A percentile compares a stretch with the other conserved stretches of the same genome.
Conservation (phyloP, 2,113 vertebrate species). For the Ageneiosus marmoratus region DNA sequence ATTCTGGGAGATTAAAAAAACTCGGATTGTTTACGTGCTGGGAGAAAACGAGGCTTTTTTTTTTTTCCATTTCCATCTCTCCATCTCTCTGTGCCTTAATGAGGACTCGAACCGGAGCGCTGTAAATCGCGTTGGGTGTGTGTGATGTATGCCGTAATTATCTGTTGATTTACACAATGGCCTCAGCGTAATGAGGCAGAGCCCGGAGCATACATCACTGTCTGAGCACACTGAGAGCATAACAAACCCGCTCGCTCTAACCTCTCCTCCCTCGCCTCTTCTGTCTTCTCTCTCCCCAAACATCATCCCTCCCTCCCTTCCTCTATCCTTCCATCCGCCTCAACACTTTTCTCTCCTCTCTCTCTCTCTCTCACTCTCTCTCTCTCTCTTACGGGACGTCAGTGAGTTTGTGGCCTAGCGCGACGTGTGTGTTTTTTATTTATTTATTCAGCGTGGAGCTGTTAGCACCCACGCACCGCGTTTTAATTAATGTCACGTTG, state of each 20-base stretch:
- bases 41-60: slow-evolving; percentile 22
- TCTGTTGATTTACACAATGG: slow-evolving; percentile 81
- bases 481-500: slow-evolving; percentile 58
- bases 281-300: background rate
- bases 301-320: background rate
- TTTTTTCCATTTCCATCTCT: slow-evolving; percentile 24
- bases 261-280: slow-evolving; percentile 28
- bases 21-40: slow-evolving; percentile 25
- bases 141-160: slow-evolving; percentile 81
- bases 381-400: slow-evolving; percentile 33
- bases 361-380: background rate
- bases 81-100: slow-evolving; percentile 39
- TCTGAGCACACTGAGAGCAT: slow-evolving; percentile 60
- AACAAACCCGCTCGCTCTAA: slow-evolving; percentile 29
- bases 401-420: slow-evolving; percentile 25
- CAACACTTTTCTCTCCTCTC: background rate
- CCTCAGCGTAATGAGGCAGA: slow-evolving; percentile 76
- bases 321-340: background rate
- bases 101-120: slow-evolving; percentile 55
- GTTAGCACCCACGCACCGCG: slow-evolving; percentile 39
- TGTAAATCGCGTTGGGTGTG: slow-evolving; percentile 63
- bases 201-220: slow-evolving; percentile 76
- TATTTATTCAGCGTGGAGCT: slow-evolving; percentile 45
- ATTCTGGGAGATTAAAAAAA: slow-evolving; percentile 8
- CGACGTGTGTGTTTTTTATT: slow-evolving; percentile 33